Evolutionary conservation across 2,113 vertebrate species (phyloP), one percentile per base, ranked within the genome.

Genomic region (Sphaerodactylus townsendi): DNA sequence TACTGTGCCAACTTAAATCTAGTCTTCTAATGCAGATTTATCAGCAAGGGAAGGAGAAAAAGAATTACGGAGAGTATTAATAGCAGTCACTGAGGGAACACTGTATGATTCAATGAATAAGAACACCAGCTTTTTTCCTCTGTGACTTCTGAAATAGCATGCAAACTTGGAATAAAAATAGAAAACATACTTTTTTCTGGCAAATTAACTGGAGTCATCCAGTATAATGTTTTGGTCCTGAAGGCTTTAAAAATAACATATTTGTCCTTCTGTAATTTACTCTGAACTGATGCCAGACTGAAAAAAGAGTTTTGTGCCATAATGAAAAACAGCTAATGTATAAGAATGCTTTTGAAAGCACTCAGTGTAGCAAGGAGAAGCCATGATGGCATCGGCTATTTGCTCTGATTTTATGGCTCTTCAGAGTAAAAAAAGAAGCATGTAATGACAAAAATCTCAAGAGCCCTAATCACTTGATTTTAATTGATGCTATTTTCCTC

Each of bases 381-480:
- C 70, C 71, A 48, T 79, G 23, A 28, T 66, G 69, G 28, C 70
- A 87, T 62, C 37, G 59, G 82, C 48, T 28, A 25, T 19, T 48
- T 19, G 77, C 23, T 73, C 81, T 81, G 83, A 85, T 83, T 90
- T 83, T 70, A 64, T 64, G 19, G n/a, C 19, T 41, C 28, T 72
- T 23, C 64, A 28, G 14, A 37, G 21, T 33, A 46, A 71, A 53
- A 35, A 71, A 70, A 23, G 25, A 70, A n/a, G 21, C 15, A 82
- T 41, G 23, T 88, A 91, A 88, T 81, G 86, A 77, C 89, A 90
- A 79, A 70, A 93, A 87, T 87, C 85, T 89, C 85, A 92, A 84
- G 88, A 91, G 77, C 79, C 85, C 25, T 2, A 71, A 81, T 87
- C 86, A 50, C 68, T 41, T 30, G 48, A 77, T 35, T 50, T 72